Evolutionary conservation across 2,113 vertebrate genomes (phyloP), one percentile per base, ranked within the genome.

Genomic region (Macquaria ambigua): DNA sequence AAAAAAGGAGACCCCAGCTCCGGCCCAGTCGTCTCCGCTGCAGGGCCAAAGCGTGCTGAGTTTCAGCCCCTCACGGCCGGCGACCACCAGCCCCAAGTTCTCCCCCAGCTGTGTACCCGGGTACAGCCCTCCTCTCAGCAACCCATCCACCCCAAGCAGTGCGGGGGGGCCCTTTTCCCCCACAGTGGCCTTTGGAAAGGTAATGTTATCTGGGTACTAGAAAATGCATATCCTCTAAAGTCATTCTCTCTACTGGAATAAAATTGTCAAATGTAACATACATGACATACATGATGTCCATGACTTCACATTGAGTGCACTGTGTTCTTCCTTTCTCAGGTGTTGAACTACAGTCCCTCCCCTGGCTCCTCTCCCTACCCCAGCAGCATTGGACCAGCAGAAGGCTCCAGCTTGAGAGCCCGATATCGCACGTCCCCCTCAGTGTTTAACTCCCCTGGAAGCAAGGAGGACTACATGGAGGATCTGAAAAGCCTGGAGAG

Each of bases 1-100:
- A 31, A 95, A 96, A 62, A 95, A 96, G 79, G 96, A 96, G 0
- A 85, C 86, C 1, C 96, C 97, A 0, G 92, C 94, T 8, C 95
- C 94, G 0, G 80, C 94, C 0, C 96, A 96, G 46, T 96, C 97
- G 0, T 96, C 97, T 2, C 96, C 96, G 0, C 90, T 97, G 71
- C 98, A 97, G 93, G 98, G 98, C 0, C 98, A 99, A 84, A 99
- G 96, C 0, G 98, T 99, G 48, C 93, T 99, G 78, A 98, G 97
- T 86, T 99, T 98, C 68, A 99, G 98, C 79, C 98, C 98, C 0
- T 97, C 97, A 0, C 96, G 97, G 2, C 96, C 97, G 0, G 95
- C 96, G 12, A 96, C 96, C 20, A 70, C 94, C 89, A 98, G 97
- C 89, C 98, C 98, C 37, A 99, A 98, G 64, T 99, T 99, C 90